Percentiles rank a stretch among this genome's conserved stretches.
phyloP scores from a whole-genome alignment of 2,888 invertebrate species.

The Xestoiulus laeticollis region DNA sequence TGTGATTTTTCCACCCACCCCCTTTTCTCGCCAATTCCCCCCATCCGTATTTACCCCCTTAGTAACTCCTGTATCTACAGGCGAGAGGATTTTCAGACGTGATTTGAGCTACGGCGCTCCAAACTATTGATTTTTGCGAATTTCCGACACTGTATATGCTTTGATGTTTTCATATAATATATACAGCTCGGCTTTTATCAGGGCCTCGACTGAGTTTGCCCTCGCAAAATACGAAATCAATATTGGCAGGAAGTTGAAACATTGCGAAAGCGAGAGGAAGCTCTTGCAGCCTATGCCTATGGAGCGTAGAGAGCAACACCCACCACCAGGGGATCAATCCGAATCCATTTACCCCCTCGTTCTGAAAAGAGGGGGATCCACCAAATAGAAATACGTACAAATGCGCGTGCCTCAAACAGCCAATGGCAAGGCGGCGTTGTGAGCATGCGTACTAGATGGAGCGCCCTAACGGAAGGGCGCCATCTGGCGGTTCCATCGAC shows the following conservation, averaged over 20 bases:
- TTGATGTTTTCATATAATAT: slow-evolving; percentile 37
- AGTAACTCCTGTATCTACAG: slow-evolving; percentile 37
- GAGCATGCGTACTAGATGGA: not conserved
- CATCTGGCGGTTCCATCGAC: not conserved
- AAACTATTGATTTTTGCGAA: slow-evolving; percentile 23
- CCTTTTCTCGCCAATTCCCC: not conserved
- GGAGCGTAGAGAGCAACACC: slow-evolving; percentile 19
- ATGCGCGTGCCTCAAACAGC: not conserved
- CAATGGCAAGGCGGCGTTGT: not conserved
- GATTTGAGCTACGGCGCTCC: slow-evolving; percentile 34
- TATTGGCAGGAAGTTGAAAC: slow-evolving; percentile 37
- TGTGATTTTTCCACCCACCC: not conserved
- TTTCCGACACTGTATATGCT: slow-evolving; percentile 37
- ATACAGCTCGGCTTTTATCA: slow-evolving; percentile 29
- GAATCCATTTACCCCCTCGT: slow-evolving; percentile 33
- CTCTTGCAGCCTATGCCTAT: not conserved
- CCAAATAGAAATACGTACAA: slow-evolving; percentile 29
- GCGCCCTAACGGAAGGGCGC: not conserved
- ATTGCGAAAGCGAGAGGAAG: slow-evolving; percentile 29
- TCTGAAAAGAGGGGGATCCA: slow-evolving; percentile 3
- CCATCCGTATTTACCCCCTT: slow-evolving; percentile 11
- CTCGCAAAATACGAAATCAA: slow-evolving; percentile 37
- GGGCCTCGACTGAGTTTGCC: slow-evolving; percentile 29
- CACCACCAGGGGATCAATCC: slow-evolving; percentile 31
- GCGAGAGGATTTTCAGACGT: slow-evolving; percentile 13